Evolutionary conservation across 1,140 invertebrate genomes (phyloP).

Genomic region (Apis mellifera): Amel_HAv3.1 CM009936.2:9182001-9182500

Average conservation of each 20-base stretch:
- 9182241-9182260: neutral
- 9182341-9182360: too few species aligned
- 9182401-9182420: too few species aligned
- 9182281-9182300: neutral
- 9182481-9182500: too few species aligned
- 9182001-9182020: constrained; percentile 52
- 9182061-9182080: neutral
- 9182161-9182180: constrained; percentile 15
- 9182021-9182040: constrained; percentile 57
- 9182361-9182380: neutral
- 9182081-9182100: constrained; percentile 65
- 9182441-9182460: too few species aligned
- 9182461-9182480: too few species aligned
- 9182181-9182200: neutral
- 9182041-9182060: constrained; percentile 51
- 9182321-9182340: too few species aligned
- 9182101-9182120: constrained; percentile 56
- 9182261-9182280: neutral
- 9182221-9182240: neutral
- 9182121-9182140: neutral
- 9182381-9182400: neutral
- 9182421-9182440: too few species aligned
- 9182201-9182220: neutral
- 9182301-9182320: neutral
- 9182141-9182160: constrained; percentile 38